Evolutionary conservation across 2,888 invertebrate genomes (phyloP), one percentile per base, ranked within the genome.

Genomic region (Andrena camellia): DNA sequence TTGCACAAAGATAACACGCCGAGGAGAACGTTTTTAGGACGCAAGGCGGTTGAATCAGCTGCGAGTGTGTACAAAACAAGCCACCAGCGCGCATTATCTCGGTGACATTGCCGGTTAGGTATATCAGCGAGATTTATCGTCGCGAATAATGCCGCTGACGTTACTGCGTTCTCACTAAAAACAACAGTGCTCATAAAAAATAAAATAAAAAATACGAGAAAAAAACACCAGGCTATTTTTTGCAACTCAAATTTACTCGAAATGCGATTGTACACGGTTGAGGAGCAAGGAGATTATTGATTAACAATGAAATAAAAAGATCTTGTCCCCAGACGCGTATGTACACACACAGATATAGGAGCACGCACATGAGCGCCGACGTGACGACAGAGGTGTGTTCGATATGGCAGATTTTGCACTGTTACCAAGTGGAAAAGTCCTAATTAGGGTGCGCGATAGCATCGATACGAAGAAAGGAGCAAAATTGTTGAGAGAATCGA

Each of bases 31-130:
- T 83, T 88, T 88, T 85, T 78, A 84, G 29, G 80, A 79, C 72
- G 74, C 79, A 66, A 42, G 17, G 23, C 63, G 64, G 67, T 83
- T 75, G 81, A 86, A 89, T 89, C 88, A 88, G 89, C 85, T 87
- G 89, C 64, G 77, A 79, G 66, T 84, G 85, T 89, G 82, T 86
- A 88, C 88, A 89, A 89, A 89, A 88, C 81, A 88, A 83, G 70
- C 62, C 67, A 35, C 70, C 20, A 60, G 77, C 68, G 78, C 71
- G 79, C 76, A 82, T 83, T 89, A 89, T 89, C 86, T 82, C 33
- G 69, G 73, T 78, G 86, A 87, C 84, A 86, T 83, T 86, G 85
- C 50, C 70, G 74, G 68, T 67, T 73, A 33, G 29, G 69, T 79
- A 69, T 79, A 78, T 78, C 59, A 26, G 50, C 17, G 20, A 73